Evolutionary conservation across 2,888 invertebrate species (phyloP).

Genomic region (Leptinotarsa rubiginosa): DNA sequence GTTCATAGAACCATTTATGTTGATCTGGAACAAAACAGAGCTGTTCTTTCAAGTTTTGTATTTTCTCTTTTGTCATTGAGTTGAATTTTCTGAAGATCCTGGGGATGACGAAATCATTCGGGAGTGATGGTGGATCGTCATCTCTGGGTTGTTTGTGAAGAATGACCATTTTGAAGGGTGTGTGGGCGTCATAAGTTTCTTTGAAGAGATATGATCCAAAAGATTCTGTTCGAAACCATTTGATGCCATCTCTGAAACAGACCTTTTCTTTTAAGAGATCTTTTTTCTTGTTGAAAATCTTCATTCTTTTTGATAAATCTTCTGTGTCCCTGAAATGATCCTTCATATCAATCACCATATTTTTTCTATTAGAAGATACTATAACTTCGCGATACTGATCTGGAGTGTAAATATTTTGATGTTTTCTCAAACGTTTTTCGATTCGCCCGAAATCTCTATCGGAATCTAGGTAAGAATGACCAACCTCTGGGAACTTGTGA

Average conservation of each 20-base stretch:
- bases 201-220: conserved; percentile 21
- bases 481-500: conserved; percentile 56
- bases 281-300: neutral
- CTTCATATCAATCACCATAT: conserved; percentile 47
- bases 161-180: conserved; percentile 13
- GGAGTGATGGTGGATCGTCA: neutral
- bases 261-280: conserved; percentile 6
- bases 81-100: neutral
- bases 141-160: neutral
- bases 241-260: conserved; percentile 10
- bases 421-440: conserved; percentile 54
- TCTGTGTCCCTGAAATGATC: conserved; percentile 39
- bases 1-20: conserved; percentile 3
- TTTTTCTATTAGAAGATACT: conserved; percentile 40
- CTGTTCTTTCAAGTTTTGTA: neutral
- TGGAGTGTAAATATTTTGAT: conserved; percentile 41
- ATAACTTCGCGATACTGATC: conserved; percentile 52
- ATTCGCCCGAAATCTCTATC: conserved; percentile 49
- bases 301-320: neutral
- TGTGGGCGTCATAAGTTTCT: conserved; percentile 13
- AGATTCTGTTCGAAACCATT: neutral
- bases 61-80: neutral
- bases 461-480: conserved; percentile 53
- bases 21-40: neutral
- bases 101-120: neutral